These are phyloP conservation scores for Aphyosemion australe DNA, from an alignment of 2,113 vertebrate species.

Conservation along the genomic window DNA sequence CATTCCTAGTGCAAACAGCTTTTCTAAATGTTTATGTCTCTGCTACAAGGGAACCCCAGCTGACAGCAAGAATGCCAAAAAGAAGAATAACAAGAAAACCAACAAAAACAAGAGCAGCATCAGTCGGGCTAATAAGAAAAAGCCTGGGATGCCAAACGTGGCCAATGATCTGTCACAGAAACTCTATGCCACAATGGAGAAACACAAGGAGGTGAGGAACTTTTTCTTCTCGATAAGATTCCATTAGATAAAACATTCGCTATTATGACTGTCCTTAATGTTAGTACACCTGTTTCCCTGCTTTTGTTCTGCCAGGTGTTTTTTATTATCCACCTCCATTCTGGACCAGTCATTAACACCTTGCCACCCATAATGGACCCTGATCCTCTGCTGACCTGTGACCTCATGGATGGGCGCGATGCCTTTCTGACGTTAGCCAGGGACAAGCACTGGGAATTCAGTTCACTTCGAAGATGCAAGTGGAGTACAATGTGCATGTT, in stretches of 20 bases:
- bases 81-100: constrained; percentile 99
- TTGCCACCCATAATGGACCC: constrained; percentile 94
- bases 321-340: constrained; percentile 95
- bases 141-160: constrained; percentile 96
- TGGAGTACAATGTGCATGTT: constrained; percentile 99
- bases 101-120: constrained; percentile 99
- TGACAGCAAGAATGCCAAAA: constrained; percentile 99
- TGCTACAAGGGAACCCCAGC: constrained; percentile 87
- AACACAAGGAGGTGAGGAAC: constrained; percentile 94
- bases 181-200: constrained; percentile 98
- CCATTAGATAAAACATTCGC: neutral
- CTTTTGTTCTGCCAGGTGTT: constrained; percentile 85
- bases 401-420: constrained; percentile 96
- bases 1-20: constrained; percentile 8
- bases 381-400: constrained; percentile 91
- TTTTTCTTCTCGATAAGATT: neutral
- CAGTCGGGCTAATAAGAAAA: constrained; percentile 98
- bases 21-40: constrained; percentile 32
- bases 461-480: constrained; percentile 92
- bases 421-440: constrained; percentile 96
- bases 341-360: constrained; percentile 92
- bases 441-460: constrained; percentile 99
- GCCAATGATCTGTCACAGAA: constrained; percentile 98
- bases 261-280: neutral
- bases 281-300: neutral